Evolutionary conservation across 2,797 vertebrate species (phyloP).

Genomic region (Propithecus deckenii): DNA sequence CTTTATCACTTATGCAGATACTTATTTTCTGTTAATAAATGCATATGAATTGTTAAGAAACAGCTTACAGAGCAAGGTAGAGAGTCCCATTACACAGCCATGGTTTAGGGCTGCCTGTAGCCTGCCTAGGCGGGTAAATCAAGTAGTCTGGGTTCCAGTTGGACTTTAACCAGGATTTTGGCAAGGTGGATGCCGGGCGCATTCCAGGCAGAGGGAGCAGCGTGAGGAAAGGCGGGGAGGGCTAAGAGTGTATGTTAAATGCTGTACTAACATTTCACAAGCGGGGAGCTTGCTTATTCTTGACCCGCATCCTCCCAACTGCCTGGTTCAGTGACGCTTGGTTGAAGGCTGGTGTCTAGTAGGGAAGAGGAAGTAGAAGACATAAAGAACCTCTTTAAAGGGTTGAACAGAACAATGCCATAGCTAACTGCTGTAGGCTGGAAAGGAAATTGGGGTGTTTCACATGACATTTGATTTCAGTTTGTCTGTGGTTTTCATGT

Average conservation of each 20-base stretch:
- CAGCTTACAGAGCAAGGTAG: background rate
- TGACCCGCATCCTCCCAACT: background rate
- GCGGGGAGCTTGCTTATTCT: background rate
- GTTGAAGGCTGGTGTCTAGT: background rate
- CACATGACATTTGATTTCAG: constrained; percentile 76
- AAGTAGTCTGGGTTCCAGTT: background rate
- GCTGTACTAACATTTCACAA: background rate
- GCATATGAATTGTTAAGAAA: background rate
- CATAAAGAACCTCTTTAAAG: background rate
- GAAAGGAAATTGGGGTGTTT: constrained; percentile 76
- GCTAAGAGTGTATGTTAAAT: background rate
- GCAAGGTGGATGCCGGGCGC: background rate
- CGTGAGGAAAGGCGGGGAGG: background rate
- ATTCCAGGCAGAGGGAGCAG: background rate
- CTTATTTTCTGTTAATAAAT: background rate
- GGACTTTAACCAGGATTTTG: background rate
- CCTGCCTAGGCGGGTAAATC: background rate
- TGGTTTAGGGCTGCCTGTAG: background rate
- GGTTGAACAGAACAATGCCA: constrained; percentile 32
- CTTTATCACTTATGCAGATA: background rate
- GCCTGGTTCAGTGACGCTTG: background rate
- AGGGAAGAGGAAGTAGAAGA: constrained; percentile 72
- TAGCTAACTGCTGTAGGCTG: background rate
- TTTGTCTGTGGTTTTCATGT: constrained; percentile 77
- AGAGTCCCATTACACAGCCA: background rate